These are phyloP conservation scores for Patella caerulea DNA, from an alignment of 2,888 invertebrate genomes.

Conservation along the genomic window DNA sequence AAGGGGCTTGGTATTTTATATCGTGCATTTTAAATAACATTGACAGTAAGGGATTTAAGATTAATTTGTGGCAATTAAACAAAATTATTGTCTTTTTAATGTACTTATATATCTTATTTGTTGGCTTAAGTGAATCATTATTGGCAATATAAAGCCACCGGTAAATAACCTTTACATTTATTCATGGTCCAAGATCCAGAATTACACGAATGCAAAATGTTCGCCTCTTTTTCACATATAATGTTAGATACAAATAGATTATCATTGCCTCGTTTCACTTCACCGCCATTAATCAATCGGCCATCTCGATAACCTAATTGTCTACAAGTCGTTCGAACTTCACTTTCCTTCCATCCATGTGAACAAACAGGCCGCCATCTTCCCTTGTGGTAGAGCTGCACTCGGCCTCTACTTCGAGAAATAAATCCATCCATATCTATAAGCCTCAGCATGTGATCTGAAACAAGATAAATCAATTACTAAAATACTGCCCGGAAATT, in stretches of 20 bases:
- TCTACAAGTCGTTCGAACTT: constrained; percentile 53
- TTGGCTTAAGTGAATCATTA: background rate
- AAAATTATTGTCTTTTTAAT: no score
- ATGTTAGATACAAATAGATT: background rate
- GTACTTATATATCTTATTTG: no score
- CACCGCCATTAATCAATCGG: constrained; percentile 24
- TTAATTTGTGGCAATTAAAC: no score
- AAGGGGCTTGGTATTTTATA: no score
- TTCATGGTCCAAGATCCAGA: background rate
- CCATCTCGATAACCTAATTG: constrained; percentile 54
- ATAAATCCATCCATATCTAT: constrained; percentile 37
- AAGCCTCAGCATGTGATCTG: constrained; percentile 55
- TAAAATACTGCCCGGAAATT: no score
- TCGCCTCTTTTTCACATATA: background rate
- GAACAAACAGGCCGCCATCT: constrained; percentile 54
- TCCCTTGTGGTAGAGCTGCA: constrained; percentile 52
- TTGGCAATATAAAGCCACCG: background rate
- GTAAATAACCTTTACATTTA: background rate
- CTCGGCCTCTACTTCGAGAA: constrained; percentile 41
- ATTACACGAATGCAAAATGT: background rate
- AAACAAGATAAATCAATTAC: background rate
- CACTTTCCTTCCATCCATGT: constrained; percentile 50
- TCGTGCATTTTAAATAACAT: no score
- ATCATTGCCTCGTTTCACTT: background rate
- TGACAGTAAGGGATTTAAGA: no score